Base-by-base conservation (phyloP, 2,888 invertebrate species). In the Agrypnus murinus region DNA sequence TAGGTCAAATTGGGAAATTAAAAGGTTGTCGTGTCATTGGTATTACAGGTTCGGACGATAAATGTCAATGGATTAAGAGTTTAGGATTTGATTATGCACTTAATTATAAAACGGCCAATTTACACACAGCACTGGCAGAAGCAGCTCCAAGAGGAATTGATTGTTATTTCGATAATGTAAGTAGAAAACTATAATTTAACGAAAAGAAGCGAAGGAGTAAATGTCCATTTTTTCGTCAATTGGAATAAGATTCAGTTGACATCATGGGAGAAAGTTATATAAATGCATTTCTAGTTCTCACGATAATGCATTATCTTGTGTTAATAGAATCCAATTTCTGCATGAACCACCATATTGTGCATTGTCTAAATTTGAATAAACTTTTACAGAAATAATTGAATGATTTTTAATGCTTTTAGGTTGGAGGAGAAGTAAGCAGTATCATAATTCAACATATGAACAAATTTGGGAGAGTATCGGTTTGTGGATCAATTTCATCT, bases 1-100 rank as follows among this genome's bases (percentile, higher is more conserved):
- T 93, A 25, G 94, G 94, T 1, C 94, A 94, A 86, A 92, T 95
- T 73, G 94, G 90, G 0, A 94, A 93, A 86, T 88, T 91, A 57
- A 87, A 91, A 83, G 92, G 91, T 10, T 90, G 92, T 77, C 88
- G 84, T 66, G 93, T 92, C 0, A 90, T 94, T 75, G 94, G 93
- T 2, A 89, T 92, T 76, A 90, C 92, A 12, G 93, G 93, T 0
- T 87, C 90, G 2, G 90, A 92, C 74, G 90, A 89, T 17, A 94
- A 94, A 86, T 90, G 91, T 74, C 85, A 89, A 72, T 93, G 92
- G 92, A 82, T 93, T 15, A 87, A 90, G 10, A 89, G 90, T 59
- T 82, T 93, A 0, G 90, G 90, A 4, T 93, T 93, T 79, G 91
- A 94, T 81, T 83, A 86, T 73, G 92, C 89, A 10, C 91, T 90